Percentiles rank a stretch among this genome's conserved stretches.
Evolutionary conservation across 2,797 vertebrate species (phyloP).

Genomic region (Dipus sagitta): DNA sequence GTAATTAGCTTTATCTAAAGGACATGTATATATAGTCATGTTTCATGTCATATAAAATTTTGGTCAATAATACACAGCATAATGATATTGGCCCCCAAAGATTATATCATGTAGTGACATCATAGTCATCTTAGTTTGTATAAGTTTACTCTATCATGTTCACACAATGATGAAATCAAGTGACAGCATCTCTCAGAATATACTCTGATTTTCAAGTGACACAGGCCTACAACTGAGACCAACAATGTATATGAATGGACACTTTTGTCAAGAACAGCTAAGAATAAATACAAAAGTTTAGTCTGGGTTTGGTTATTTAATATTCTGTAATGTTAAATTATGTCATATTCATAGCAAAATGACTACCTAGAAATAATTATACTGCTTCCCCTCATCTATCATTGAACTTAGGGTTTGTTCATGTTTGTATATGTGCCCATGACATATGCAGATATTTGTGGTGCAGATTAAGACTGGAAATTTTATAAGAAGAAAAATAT

Average conservation of each 20-base stretch:
- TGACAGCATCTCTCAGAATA: neutral
- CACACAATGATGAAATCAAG: neutral
- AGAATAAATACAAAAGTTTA: conserved; percentile 33
- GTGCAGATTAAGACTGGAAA: neutral
- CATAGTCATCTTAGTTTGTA: neutral
- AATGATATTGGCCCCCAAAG: neutral
- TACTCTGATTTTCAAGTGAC: neutral
- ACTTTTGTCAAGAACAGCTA: conserved; percentile 59
- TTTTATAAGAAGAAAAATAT: conserved; percentile 58
- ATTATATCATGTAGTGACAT: neutral
- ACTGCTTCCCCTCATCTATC: neutral
- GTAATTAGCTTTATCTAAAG: conserved; percentile 14
- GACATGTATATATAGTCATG: neutral
- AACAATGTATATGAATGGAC: neutral
- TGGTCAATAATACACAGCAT: neutral
- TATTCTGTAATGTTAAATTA: conserved; percentile 33
- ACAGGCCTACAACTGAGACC: neutral
- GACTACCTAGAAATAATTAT: conserved; percentile 1
- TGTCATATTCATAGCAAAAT: conserved; percentile 24
- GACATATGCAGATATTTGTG: neutral
- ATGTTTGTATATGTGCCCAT: neutral
- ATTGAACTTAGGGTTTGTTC: conserved; percentile 38
- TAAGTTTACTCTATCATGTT: neutral
- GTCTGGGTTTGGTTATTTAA: conserved; percentile 21
- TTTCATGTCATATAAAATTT: neutral